phyloP scores from a whole-genome alignment of 2,797 vertebrate genomes.

The Apogon hyalosoma region DNA sequence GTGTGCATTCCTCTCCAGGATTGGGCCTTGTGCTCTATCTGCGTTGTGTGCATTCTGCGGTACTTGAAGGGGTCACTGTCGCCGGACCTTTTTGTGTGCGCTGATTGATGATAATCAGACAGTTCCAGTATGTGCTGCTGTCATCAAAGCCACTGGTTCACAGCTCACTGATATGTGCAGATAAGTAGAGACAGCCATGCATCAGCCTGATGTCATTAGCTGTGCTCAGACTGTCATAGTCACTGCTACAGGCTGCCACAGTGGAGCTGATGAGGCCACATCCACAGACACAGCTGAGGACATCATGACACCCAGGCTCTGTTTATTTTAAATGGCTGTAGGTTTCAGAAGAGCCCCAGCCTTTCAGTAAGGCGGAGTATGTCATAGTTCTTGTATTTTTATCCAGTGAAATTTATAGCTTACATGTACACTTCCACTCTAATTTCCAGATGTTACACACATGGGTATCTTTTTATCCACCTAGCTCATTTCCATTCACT shows the following conservation, averaged over 20 bases:
- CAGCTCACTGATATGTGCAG: constrained; percentile 39
- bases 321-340: not conserved
- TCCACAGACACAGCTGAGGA: not conserved
- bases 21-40: constrained; percentile 39
- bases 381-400: not conserved
- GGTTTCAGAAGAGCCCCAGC: not conserved
- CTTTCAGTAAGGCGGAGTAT: not conserved
- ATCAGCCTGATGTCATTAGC: constrained; percentile 49
- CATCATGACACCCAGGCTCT: constrained; percentile 12
- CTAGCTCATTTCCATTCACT: not conserved
- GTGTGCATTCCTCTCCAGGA: constrained; percentile 48
- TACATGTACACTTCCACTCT: not conserved
- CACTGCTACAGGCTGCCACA: not conserved
- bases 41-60: constrained; percentile 58
- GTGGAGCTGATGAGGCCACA: not conserved
- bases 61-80: constrained; percentile 33
- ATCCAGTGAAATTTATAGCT: not conserved
- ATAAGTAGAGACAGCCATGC: constrained; percentile 33
- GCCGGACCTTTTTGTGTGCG: constrained; percentile 23
- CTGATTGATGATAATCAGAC: constrained; percentile 55
- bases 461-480: not conserved
- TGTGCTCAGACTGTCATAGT: constrained; percentile 4
- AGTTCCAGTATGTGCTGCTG: constrained; percentile 43
- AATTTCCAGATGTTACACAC: not conserved
- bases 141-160: constrained; percentile 43